A percentile compares a stretch with the other conserved stretches of the same genome.
Conservation (phyloP, 2,888 invertebrate species). For the Lasioglossum vierecki region DNA sequence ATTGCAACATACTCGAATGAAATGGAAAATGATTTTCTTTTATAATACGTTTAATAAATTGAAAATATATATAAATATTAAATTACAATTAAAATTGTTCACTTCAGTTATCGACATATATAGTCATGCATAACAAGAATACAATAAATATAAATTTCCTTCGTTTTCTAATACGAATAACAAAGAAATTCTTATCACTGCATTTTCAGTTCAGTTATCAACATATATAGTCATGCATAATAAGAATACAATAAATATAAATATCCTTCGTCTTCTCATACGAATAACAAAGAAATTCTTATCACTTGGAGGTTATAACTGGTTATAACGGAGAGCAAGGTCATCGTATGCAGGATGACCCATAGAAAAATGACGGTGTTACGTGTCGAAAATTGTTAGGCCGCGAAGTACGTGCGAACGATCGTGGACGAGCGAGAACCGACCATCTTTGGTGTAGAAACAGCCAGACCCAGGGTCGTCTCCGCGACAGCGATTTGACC, state of each 20-base stretch:
- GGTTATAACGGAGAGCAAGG: not conserved
- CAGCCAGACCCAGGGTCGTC: conserved; percentile 59
- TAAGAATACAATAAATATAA: too few relatives aligned
- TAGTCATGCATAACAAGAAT: too few relatives aligned
- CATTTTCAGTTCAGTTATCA: too few relatives aligned
- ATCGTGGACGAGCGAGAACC: conserved; percentile 40
- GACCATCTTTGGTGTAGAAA: conserved; percentile 65
- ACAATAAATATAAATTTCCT: too few relatives aligned
- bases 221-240: too few relatives aligned
- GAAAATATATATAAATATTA: too few relatives aligned
- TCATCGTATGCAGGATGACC: not conserved
- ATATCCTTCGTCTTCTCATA: too few relatives aligned
- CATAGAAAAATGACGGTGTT: conserved; percentile 17
- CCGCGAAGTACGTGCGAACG: conserved; percentile 44
- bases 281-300: not conserved
- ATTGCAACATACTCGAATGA: too few relatives aligned
- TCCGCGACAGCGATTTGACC: conserved; percentile 70
- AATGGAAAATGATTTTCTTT: too few relatives aligned
- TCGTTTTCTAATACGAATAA: not conserved
- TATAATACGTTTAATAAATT: too few relatives aligned
- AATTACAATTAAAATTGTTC: too few relatives aligned
- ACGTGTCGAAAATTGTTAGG: conserved; percentile 33
- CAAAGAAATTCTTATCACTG: not conserved
- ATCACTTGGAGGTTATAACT: not conserved
- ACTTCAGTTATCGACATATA: too few relatives aligned